Evolutionary conservation across 2,797 vertebrate genomes (phyloP), one percentile per base, ranked within the genome.

Genomic region (Linurgus olivaceus): DNA sequence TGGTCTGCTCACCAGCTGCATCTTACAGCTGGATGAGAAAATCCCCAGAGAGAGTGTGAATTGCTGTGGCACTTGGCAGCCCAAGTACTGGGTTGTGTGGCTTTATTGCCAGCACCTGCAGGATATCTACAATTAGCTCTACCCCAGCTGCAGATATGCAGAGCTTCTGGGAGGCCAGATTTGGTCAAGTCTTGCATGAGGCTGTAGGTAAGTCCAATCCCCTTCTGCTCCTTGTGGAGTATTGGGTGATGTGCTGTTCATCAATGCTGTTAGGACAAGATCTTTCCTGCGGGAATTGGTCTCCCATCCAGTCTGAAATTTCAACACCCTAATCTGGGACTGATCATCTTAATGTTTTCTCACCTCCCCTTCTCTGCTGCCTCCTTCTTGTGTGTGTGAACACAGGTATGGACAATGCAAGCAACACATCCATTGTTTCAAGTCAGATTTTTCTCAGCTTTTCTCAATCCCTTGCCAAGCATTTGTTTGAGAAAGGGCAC

Each of bases 251-350:
- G 20, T 45, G 68, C 6, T 61, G 20, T 74, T 71, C 20, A 12
- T 25, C 23, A 4, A 0, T 0, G 4, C 33, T 63, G 21, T n/a
- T 25, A 55, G 28, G 28, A 68, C 13, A 48, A 54, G 21, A 47
- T 9, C 37, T 74, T 86, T 33, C 7, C 17, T 55, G 37, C 29
- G 62, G 21, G 37, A 79, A 37, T 17, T 2, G 0, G 4, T 23
- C 23, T 37, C 20, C 47, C 13, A 24, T 45, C 16, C 20, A 18
- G 11, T 18, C 28, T 20, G 33, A 80, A 70, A 35, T 26, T 86
- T 37, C 29, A 42, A 14, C n/a, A 44, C 14, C 8, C 13, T 51
- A 47, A 7, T 31, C 21, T n/a, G 51, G 47, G 55, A 54, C 18
- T 9, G 14, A 5, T 16, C 3, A 3, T 26, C 38, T 65, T 45